Conservation (phyloP, 2,113 vertebrate species). For the Gadus chalcogrammus region DNA sequence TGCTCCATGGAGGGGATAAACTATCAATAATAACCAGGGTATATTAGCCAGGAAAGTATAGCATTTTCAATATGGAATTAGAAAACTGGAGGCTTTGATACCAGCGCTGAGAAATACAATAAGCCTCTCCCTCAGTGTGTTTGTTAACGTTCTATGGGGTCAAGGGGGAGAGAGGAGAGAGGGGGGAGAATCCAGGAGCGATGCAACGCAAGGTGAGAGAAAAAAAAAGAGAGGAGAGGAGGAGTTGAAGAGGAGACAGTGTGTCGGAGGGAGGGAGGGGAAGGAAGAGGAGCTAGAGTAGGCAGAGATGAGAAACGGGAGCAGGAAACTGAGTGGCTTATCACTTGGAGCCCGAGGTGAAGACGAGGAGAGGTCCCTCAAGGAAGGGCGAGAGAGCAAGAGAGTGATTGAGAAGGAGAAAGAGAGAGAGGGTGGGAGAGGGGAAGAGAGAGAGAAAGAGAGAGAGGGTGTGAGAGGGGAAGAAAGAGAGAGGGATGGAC, state of each 20-base stretch:
- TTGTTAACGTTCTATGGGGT: background rate
- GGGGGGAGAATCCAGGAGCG: background rate
- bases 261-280: conserved; percentile 11
- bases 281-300: conserved; percentile 9
- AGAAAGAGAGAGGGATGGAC: background rate
- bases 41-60: no score
- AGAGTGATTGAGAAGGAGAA: background rate
- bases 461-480: background rate
- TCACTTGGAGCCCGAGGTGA: conserved; percentile 36
- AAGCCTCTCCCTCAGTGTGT: background rate
- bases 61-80: no score
- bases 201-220: background rate
- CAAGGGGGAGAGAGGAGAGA: background rate
- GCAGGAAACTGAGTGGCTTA: conserved; percentile 51
- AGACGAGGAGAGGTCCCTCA: conserved; percentile 42
- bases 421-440: background rate
- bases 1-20: no score
- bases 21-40: no score
- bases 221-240: background rate
- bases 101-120: background rate
- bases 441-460: background rate
- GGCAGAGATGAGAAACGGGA: conserved; percentile 7
- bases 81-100: background rate
- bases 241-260: conserved; percentile 8
- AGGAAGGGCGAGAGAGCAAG: conserved; percentile 12